Evolutionary conservation across 1,140 invertebrate genomes (phyloP).

Genomic region (Diprion similis): DNA sequence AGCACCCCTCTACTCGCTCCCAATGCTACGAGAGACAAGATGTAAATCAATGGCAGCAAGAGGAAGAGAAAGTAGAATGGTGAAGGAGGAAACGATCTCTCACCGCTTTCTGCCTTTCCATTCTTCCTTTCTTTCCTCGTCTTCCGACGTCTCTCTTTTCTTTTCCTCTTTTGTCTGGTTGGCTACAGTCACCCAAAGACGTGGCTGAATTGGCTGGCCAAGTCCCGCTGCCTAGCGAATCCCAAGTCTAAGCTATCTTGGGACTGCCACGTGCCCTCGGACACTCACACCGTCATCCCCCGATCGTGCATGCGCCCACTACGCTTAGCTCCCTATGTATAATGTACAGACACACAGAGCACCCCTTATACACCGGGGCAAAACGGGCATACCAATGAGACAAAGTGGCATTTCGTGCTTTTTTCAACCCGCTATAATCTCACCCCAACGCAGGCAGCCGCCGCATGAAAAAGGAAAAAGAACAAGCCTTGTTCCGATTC

Average conservation of each 20-base stretch:
- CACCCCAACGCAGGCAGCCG: neutral
- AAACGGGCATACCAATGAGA: slow-evolving; percentile 51
- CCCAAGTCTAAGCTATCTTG: slow-evolving; percentile 52
- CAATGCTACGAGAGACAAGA: slow-evolving; percentile 45
- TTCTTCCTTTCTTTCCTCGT: slow-evolving; percentile 23
- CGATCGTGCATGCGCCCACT: neutral
- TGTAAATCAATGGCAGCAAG: slow-evolving; percentile 58
- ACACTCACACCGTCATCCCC: neutral
- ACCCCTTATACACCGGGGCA: neutral
- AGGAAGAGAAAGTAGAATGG: slow-evolving; percentile 38
- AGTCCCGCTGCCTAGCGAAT: slow-evolving; percentile 50
- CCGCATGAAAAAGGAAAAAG: neutral
- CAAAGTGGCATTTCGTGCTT: slow-evolving; percentile 13
- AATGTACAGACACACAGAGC: slow-evolving; percentile 12
- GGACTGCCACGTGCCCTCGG: slow-evolving; percentile 21
- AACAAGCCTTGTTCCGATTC: neutral
- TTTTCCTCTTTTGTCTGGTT: slow-evolving; percentile 22
- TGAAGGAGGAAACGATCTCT: slow-evolving; percentile 31
- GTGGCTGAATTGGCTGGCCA: slow-evolving; percentile 21
- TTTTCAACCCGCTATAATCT: neutral
- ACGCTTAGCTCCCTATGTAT: neutral
- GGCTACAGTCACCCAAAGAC: slow-evolving; percentile 19
- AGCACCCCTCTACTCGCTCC: slow-evolving; percentile 29
- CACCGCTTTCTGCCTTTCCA: slow-evolving; percentile 9
- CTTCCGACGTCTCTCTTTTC: slow-evolving; percentile 21